A percentile compares a stretch with the other conserved stretches of the same genome.
These are phyloP conservation scores for Drosophila mercatorum DNA, from an alignment of 2,888 invertebrate genomes.

Conservation along the genomic window DNA sequence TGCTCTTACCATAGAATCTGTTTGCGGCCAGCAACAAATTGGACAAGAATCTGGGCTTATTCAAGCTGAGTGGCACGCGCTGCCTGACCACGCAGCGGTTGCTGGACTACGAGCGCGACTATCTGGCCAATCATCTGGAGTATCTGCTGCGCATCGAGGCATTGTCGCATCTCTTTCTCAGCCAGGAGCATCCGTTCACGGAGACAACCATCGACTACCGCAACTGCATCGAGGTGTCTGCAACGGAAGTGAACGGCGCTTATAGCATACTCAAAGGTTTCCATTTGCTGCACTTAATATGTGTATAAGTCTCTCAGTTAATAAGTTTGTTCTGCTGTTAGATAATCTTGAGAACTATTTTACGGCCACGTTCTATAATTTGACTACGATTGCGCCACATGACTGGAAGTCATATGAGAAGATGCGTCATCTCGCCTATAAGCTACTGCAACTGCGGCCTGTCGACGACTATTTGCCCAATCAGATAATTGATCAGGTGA, in stretches of 20 bases:
- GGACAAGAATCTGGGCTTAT: slow-evolving; percentile 60
- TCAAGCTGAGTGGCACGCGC: slow-evolving; percentile 36
- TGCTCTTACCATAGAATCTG: slow-evolving; percentile 43
- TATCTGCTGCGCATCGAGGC: slow-evolving; percentile 96
- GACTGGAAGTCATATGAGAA: slow-evolving; percentile 99
- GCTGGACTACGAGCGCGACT: slow-evolving; percentile 87
- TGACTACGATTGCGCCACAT: slow-evolving; percentile 98
- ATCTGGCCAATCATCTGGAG: slow-evolving; percentile 94
- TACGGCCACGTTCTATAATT: slow-evolving; percentile 97
- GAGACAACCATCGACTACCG: slow-evolving; percentile 86
- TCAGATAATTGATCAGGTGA: slow-evolving; percentile 96
- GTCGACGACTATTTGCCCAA: slow-evolving; percentile 97
- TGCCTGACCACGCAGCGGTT: slow-evolving; percentile 65
- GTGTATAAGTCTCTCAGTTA: neutral
- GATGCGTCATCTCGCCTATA: slow-evolving; percentile 96
- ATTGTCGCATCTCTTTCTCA: slow-evolving; percentile 94
- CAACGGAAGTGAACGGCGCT: slow-evolving; percentile 86
- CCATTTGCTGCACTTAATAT: neutral
- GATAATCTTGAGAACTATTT: slow-evolving; percentile 93
- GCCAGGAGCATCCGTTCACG: slow-evolving; percentile 90
- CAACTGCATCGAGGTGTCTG: slow-evolving; percentile 87
- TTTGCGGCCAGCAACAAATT: slow-evolving; percentile 66
- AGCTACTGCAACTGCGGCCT: slow-evolving; percentile 92
- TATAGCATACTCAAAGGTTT: slow-evolving; percentile 88
- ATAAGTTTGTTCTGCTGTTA: slow-evolving; percentile 32